Base-by-base conservation (phyloP, 2,113 vertebrate species). In the Muntiacus reevesi region DNA sequence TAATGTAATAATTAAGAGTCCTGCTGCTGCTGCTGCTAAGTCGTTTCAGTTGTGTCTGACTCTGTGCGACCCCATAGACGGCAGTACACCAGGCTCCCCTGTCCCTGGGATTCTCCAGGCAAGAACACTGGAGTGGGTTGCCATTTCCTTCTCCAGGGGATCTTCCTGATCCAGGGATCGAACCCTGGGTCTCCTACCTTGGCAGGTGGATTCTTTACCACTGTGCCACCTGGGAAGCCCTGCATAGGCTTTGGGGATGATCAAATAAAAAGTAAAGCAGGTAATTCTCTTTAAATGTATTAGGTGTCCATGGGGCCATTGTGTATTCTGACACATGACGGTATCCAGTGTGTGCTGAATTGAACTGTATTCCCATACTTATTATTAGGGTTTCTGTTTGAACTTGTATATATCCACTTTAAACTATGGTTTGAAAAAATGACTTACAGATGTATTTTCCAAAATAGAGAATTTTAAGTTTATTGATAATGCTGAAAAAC, bases 1-100 rank as follows among this genome's bases (percentile, higher is more conserved):
- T 89, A 60, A 90, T 95, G 21, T 89, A 60, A 90, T 95, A 85
- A 91, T 87, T 60, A 81, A 84, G 74, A 96, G 87, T 82, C 36
- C 33, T 84, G 64, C 16, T n/a, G 62, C 16, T 67, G 33, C 33
- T 9, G 62, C 30, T n/a, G 33, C 33, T 62, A 33, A 33, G 17
- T 67, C 4, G 8, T 17, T 67, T 67, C 36, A 74, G 36, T 74
- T 0, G 4, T 40, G 71, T 74, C 71, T 0, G 4, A 40, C 36
- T 76, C 71, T 76, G 40, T 76, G 23, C 11, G 1, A 43, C 36
- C 36, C 21, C 36, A 43, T 43, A 12, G 36, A 14, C 5, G 0
- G 71, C 21, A 74, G 21, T 21, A 0, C 36, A 12, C 36, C 36
- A 74, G 67, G 36, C 10, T 74, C 21, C 36, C 11, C 11, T 0